Evolutionary conservation across 53 echinoderm and acorn worm species (phyloP), one percentile per base, ranked within the genome.

Genomic region (Zoroaster sp.): DNA sequence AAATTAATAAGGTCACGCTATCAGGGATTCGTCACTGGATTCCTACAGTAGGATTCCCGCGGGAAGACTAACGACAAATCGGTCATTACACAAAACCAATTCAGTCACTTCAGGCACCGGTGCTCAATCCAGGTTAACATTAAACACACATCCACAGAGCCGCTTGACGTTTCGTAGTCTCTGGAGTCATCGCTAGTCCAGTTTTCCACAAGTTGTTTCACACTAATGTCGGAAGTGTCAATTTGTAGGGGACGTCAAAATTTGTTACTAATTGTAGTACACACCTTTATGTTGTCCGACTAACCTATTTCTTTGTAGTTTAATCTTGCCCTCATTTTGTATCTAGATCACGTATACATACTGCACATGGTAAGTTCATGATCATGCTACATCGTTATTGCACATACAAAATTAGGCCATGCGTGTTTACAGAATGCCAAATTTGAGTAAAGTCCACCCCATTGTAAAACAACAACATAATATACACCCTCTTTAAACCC

Each of bases 331-430:
- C 63, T 59, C 23, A 25, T 59, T 59, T 59, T 21, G 63, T 59
- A 59, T 6, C 63, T 59, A 28, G 63, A 28, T 1, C 63, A 59
- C 9, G 63, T 59, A 28, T 59, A 59, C 63, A n/a, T n/a, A n/a
- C n/a, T n/a, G n/a, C n/a, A 59, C 63, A 59, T 59, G 63, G 21
- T 59, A 20, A 32, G 17, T 52, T 28, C 15, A 1, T 77, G 35
- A 36, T n/a, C 5, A 4, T 71, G 36, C 12, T 51, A 59, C n/a
- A 63, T 38, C 14, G 33, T 34, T 59, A 28, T 31, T 4, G 18
- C 54, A 35, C 40, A 79, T 36, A n/a, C 21, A 77, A 59, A 79
- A 63, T 55, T 79, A 79, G 79, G 79, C 79, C 79, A 79, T 59
- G 63, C 63, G 25, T 59, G 28, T 21, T 59, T 10, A 28, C 63